Base-by-base conservation (phyloP, 2,113 vertebrate genomes). In the Hystrix brachyura region DNA sequence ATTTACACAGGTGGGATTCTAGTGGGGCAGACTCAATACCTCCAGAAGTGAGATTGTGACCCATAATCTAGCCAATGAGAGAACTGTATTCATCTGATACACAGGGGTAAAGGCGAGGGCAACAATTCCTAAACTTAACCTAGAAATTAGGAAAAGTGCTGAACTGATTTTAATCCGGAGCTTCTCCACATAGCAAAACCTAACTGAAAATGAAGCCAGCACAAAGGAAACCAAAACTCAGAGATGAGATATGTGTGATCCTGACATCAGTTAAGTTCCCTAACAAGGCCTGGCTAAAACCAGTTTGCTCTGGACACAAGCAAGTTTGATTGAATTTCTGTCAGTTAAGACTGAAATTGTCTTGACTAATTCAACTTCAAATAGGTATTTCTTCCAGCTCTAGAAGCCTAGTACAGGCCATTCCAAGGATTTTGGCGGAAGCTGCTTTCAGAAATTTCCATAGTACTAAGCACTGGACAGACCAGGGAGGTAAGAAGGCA, bases 371-470 rank as follows among this genome's bases (percentile, higher is more conserved):
- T 19, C 14, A 65, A n/a, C 51, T 87, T 59, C 83, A 57, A 82
- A 94, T 27, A 12, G 55, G 64, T 81, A 27, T 53, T 81, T 81
- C 76, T 88, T 88, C n/a, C 78, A 91, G 65, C 53, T 94, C 60
- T 64, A 89, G 46, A 91, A 94, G 53, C n/a, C 79, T 60, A 74
- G 10, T 32, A 65, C 46, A 64, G 29, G 11, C 46, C 32, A 78
- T 11, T 9, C 25, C 25, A 91, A 53, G 74, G 71, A 48, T 69
- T 96, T 91, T 83, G 27, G 43, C 74, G 62, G 92, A 53, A 38
- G 57, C 91, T 10, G 25, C 43, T 92, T 95, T 94, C 74, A 92
- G 84, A 83, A 78, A 96, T 85, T 46, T 94, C 87, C 80, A 76
- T 32, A 67, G 3, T 64, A 32, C 67, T 88, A 87, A 91, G 14